Base-by-base conservation (phyloP, 2,797 vertebrate genomes). In the Acanthopagrus latus region DNA sequence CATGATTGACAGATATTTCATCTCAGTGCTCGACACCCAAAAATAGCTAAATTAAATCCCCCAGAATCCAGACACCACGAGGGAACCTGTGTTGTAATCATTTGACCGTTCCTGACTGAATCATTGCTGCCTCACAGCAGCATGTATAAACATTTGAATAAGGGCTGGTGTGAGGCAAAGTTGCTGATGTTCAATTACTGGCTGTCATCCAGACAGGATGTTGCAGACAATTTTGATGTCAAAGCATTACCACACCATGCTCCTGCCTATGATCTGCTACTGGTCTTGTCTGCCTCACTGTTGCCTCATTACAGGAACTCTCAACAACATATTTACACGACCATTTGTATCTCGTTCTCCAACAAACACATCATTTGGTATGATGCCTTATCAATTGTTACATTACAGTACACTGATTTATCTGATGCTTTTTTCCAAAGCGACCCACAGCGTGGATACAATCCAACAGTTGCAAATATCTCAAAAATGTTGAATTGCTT, bases 1-100 rank as follows among this genome's bases (percentile, higher is more conserved):
- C 63, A 48, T 86, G 86, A 93, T 84, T 91, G 89, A 85, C 92
- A 84, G 71, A 72, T 76, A 79, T 85, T 84, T 87, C 7, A 76
- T 92, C 76, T 79, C 46, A 65, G 14, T 64, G 63, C 47, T 63
- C 79, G 57, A 58, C 17, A 13, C 23, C 48, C 38, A 54, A 71
- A 76, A 75, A 69, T 54, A 78, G 25, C 64, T n/a, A n/a, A 58
- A 85, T 72, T 64, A 71, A 76, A 78, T 73, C 67, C 51, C 9
- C 7, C n/a, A 56, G 54, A 76, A 65, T 73, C 59, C 55, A 78
- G 74, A 81, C 68, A 54, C 60, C 29, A 29, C 0, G 1, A 55
- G 16, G 64, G 25, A 43, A 13, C 0, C 29, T 50, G 58, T 29
- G 29, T n/a, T 46, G 44, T 38, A 38, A 65, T 79, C n/a, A 9